These are phyloP conservation scores for Trachythela sp. DNA, from an alignment of 64 coral and sea anemone species.

Conservation along the genomic window DNA sequence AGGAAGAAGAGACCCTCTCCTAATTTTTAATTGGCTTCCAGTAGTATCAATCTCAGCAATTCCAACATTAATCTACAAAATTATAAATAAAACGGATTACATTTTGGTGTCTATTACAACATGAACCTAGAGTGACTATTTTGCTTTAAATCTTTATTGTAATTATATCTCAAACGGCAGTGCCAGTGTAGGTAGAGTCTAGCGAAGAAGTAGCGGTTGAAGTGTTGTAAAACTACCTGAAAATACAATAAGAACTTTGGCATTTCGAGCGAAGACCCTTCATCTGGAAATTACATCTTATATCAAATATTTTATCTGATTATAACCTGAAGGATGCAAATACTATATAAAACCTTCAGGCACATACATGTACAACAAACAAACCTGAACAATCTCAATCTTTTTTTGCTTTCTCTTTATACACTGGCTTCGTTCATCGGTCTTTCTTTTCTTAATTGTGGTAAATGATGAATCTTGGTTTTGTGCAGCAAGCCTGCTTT, in stretches of 20 bases:
- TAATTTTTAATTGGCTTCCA: background rate
- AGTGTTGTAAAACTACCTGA: no score
- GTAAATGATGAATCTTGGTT: background rate
- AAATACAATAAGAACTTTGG: no score
- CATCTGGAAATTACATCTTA: no score
- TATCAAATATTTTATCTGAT: background rate
- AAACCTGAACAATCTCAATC: background rate
- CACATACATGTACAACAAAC: background rate
- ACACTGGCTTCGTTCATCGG: background rate
- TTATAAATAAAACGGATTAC: background rate
- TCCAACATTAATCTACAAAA: conserved; percentile 9
- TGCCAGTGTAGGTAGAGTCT: no score
- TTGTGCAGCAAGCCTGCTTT: background rate
- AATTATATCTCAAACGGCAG: no score
- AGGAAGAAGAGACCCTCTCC: background rate
- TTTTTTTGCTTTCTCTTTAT: background rate
- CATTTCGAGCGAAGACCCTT: no score
- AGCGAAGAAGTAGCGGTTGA: no score
- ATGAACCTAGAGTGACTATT: no score
- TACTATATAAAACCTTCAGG: background rate
- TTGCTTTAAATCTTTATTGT: no score
- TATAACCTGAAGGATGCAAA: background rate
- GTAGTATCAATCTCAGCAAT: background rate
- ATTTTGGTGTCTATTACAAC: background rate
- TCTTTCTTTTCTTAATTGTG: background rate